Percentiles rank a stretch among this genome's conserved stretches.
Evolutionary conservation across 2,888 invertebrate genomes (phyloP).

Genomic region (Tineola bisselliella): DNA sequence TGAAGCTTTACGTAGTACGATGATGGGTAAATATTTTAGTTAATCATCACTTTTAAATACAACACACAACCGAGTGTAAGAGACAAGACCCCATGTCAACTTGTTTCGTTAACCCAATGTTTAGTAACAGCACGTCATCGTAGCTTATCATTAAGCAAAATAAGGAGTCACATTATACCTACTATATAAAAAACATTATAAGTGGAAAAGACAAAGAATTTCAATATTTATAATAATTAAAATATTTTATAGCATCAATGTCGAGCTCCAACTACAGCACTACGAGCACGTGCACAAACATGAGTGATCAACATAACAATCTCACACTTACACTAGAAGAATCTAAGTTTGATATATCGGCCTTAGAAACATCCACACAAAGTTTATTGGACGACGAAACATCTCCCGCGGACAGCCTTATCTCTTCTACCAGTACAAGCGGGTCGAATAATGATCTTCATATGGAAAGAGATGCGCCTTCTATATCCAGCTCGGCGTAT

Average conservation of each 20-base stretch:
- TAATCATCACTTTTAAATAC: too few relatives aligned
- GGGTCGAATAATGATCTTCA: conserved; percentile 67
- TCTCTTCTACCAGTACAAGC: conserved; percentile 71
- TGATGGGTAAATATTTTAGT: conserved; percentile 49
- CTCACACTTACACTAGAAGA: conserved; percentile 75
- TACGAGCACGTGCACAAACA: conserved; percentile 60
- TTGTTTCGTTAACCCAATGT: too few relatives aligned
- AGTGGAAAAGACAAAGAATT: background rate
- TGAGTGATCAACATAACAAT: conserved; percentile 54
- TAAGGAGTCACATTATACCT: too few relatives aligned
- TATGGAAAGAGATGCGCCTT: conserved; percentile 53
- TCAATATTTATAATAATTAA: background rate
- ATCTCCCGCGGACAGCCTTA: conserved; percentile 82
- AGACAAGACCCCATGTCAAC: too few relatives aligned
- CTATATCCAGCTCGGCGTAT: conserved; percentile 54
- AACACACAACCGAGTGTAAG: too few relatives aligned
- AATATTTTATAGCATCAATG: conserved; percentile 47
- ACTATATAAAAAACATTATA: too few relatives aligned
- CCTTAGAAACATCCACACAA: conserved; percentile 73
- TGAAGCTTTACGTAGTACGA: conserved; percentile 47
- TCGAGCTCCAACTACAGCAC: conserved; percentile 63
- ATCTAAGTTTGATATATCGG: conserved; percentile 79
- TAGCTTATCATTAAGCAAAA: too few relatives aligned
- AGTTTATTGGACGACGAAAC: conserved; percentile 83
- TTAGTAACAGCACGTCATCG: too few relatives aligned